Base-by-base conservation (phyloP, 2,888 invertebrate genomes). In the Rotaria sp. region DNA sequence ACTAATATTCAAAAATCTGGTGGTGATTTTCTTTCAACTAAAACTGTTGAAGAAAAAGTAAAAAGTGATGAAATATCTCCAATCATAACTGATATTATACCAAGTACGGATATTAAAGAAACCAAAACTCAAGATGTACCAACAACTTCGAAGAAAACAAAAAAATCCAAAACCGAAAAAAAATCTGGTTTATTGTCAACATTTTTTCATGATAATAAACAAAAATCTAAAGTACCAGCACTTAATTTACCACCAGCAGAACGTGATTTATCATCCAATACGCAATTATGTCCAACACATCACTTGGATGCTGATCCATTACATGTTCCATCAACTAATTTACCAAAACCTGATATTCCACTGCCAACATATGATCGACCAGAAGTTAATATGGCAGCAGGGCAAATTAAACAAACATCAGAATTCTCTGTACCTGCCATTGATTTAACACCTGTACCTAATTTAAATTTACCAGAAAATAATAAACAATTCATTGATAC, bases 261-360 rank as follows among this genome's bases (percentile, higher is more conserved):
- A 67, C 21, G 21, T 67, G 35, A 67, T 35, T 35, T 67, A 67
- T 15, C 30, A 35, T 21, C 67, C 15, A 67, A 67, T 67, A 67
- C 15, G 21, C 67, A 35, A 67, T 2, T 38, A 52, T 2, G 24
- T 50, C 15, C 50, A 50, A 18, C 18, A 35, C 67, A 35, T 38
- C 67, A 35, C 18, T 30, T 4, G 1, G 67, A 67, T 30, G 21
- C 18, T 5, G 26, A 80, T 80, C 80, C 80, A 26, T 80, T 80
- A 45, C 26, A 45, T n/a, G 10, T 80, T n/a, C 80, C 80, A 80
- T 41, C 45, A n/a, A n/a, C 35, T 10, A 21, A 45, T 26, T 45
- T 80, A 45, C 80, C 80, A 5, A 80, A 80, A 80, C 45, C 26
- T 80, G 80, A 80, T 45, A 11, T 80, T 80, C n/a, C 41, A 45